Conservation (phyloP, 2,797 vertebrate species). For the Artibeus jamaicensis region DNA sequence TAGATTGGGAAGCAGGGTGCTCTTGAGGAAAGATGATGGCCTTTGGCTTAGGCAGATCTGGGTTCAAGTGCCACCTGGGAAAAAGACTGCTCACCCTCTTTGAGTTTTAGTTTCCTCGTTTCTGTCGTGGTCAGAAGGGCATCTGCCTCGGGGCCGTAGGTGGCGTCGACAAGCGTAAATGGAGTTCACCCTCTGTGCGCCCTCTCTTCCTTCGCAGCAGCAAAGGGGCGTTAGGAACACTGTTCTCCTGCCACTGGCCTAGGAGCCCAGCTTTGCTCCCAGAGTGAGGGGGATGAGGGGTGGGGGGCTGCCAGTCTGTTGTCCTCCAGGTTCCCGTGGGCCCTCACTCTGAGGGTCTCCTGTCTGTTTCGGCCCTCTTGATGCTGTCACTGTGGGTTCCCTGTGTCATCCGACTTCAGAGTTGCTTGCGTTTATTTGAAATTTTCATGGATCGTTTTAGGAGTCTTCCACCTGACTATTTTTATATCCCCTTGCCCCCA, state of each 20-base stretch:
- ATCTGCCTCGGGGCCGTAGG: background rate
- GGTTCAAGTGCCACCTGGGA: background rate
- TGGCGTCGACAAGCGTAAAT: background rate
- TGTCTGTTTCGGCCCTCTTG: constrained; percentile 75
- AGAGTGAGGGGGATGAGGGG: background rate
- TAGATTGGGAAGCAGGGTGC: background rate
- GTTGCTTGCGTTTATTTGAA: constrained; percentile 58
- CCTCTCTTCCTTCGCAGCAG: background rate
- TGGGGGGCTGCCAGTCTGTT: background rate
- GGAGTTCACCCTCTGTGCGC: background rate
- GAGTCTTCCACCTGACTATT: background rate
- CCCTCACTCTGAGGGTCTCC: constrained; percentile 36
- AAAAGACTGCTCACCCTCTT: background rate
- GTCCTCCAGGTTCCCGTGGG: background rate
- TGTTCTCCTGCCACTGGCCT: background rate
- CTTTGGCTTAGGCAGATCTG: background rate
- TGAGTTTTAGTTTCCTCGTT: background rate
- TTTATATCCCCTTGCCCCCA: background rate
- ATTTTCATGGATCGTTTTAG: background rate
- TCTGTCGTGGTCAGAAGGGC: background rate
- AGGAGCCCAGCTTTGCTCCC: background rate
- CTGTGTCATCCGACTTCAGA: constrained; percentile 68
- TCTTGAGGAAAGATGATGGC: background rate
- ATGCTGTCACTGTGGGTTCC: constrained; percentile 52
- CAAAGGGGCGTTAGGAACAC: background rate